A percentile compares a stretch with the other conserved stretches of the same genome.
These are phyloP conservation scores for Pseudochromis fuscus DNA, from an alignment of 2,797 vertebrate species.

Conservation along the genomic window DNA sequence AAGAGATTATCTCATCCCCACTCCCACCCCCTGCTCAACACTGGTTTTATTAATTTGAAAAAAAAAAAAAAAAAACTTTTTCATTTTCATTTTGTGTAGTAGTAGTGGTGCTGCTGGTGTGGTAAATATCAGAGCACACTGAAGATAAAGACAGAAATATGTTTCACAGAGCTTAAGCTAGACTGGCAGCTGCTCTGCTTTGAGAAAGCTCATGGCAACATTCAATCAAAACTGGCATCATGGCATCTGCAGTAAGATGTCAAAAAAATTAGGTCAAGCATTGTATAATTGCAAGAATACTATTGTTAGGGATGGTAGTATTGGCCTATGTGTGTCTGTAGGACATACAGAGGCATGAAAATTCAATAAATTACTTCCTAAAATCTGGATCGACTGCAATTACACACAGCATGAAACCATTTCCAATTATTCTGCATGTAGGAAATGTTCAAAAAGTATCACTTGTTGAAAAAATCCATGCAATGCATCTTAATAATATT, in stretches of 20 bases:
- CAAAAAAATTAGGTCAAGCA: conserved; percentile 38
- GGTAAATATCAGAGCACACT: conserved; percentile 53
- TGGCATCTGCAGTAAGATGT: conserved; percentile 12
- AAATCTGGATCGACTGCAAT: not conserved
- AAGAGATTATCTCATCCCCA: conserved; percentile 68
- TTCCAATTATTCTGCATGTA: conserved; percentile 1
- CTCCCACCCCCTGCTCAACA: conserved; percentile 30
- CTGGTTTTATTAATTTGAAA: conserved; percentile 52
- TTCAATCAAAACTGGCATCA: conserved; percentile 51
- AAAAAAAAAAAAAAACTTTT: too few species aligned
- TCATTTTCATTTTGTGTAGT: conserved; percentile 22
- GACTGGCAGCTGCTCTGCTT: conserved; percentile 60
- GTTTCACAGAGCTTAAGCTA: conserved; percentile 47
- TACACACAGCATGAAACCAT: not conserved
- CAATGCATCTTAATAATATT: conserved; percentile 45
- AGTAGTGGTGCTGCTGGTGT: conserved; percentile 1
- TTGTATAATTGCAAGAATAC: conserved; percentile 7
- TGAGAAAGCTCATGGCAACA: conserved; percentile 38
- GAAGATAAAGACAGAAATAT: conserved; percentile 49
- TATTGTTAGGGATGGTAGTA: conserved; percentile 3
- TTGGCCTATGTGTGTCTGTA: conserved; percentile 2
- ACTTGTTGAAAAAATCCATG: conserved; percentile 13
- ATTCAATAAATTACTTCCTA: conserved; percentile 1
- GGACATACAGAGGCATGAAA: not conserved
- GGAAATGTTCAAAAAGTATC: not conserved